Evolutionary conservation across 2,888 invertebrate species (phyloP).

Genomic region (Tachina fera): DNA sequence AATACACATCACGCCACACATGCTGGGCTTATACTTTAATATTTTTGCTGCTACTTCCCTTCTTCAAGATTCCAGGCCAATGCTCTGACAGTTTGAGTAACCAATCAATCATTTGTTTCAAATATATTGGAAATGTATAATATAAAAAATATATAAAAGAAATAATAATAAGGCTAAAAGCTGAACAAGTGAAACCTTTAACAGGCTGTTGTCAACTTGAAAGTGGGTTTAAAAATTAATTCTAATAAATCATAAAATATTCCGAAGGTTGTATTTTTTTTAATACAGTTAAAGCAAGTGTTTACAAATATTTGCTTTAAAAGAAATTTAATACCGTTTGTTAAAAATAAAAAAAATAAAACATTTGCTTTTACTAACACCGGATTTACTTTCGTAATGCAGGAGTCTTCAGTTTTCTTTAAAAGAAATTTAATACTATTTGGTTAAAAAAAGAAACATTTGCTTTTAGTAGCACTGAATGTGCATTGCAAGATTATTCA

Average conservation of each 20-base stretch:
- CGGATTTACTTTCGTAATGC: no score
- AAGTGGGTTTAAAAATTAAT: not conserved
- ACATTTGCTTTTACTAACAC: no score
- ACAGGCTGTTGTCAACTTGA: not conserved
- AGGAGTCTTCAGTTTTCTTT: no score
- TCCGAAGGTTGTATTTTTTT: not conserved
- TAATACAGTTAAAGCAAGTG: slow-evolving; percentile 1
- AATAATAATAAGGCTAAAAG: not conserved
- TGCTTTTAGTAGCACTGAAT: no score
- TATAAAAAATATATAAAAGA: not conserved
- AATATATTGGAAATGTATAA: not conserved
- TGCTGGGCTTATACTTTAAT: not conserved
- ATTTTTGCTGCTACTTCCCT: not conserved
- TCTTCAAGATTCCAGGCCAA: not conserved
- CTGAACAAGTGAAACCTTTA: not conserved
- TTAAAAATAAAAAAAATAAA: no score
- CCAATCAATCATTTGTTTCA: slow-evolving; percentile 34
- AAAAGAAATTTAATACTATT: no score
- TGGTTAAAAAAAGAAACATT: no score
- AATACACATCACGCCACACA: slow-evolving; percentile 53
- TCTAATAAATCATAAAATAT: slow-evolving; percentile 8
- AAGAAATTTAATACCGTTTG: not conserved
- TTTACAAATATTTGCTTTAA: no score
- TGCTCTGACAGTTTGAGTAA: not conserved
- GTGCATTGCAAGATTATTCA: no score